Evolutionary conservation across 2,113 vertebrate genomes (phyloP).

Genomic region (Trachemys scripta): DNA sequence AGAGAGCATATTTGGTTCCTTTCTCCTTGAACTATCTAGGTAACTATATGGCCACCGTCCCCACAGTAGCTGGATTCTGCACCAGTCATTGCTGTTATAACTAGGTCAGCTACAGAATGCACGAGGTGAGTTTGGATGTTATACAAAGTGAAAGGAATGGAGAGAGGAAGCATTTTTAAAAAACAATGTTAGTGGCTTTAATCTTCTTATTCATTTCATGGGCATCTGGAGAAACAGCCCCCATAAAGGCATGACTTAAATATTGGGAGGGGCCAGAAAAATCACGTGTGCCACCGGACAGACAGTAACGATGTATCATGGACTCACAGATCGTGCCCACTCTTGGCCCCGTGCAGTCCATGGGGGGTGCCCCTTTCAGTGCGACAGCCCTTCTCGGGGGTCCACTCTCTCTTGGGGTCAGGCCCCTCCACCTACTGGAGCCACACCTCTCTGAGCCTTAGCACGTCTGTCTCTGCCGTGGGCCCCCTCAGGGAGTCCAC

Average conservation of each 20-base stretch:
- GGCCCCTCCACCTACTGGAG: too few relatives aligned
- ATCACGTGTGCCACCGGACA: neutral
- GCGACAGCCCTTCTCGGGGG: too few relatives aligned
- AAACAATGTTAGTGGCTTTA: neutral
- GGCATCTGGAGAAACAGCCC: neutral
- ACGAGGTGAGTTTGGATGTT: neutral
- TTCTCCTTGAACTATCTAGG: neutral
- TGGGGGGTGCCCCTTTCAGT: too few relatives aligned
- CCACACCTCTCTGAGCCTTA: too few relatives aligned
- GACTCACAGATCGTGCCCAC: too few relatives aligned
- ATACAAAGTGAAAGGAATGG: neutral
- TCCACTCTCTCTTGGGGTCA: too few relatives aligned
- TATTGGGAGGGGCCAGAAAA: neutral
- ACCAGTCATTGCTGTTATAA: neutral
- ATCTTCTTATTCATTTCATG: neutral
- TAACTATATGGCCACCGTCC: neutral
- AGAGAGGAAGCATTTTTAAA: neutral
- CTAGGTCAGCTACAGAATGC: neutral
- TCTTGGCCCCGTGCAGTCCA: too few relatives aligned
- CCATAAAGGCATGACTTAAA: neutral
- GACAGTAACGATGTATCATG: neutral
- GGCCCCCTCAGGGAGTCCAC: too few relatives aligned
- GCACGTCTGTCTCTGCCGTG: too few relatives aligned
- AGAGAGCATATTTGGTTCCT: neutral
- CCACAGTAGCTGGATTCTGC: neutral